Base-by-base conservation (phyloP, 1,140 invertebrate species). In the Drosophila biarmipes region DNA sequence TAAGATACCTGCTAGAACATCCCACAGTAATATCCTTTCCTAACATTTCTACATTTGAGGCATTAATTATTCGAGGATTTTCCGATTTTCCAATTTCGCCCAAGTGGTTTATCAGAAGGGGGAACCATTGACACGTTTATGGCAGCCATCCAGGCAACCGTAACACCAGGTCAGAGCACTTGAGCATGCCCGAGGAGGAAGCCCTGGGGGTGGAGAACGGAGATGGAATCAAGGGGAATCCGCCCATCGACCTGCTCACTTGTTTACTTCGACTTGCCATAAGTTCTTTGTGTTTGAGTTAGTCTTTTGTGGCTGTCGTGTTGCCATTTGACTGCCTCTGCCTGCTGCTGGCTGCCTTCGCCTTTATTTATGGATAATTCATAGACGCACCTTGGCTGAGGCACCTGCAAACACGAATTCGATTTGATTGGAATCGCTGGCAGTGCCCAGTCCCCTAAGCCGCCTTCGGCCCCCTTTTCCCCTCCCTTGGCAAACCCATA, bases 301-400 rank as follows among this genome's bases (percentile, higher is more conserved):
- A 48, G 67, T 56, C 51, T 55, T 24, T 64, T 59, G 72, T 54
- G 43, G 56, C 27, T 58, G 55, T 35, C 55, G 43, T 80, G 63
- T 73, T 86, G 80, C 53, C 63, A 64, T 82, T 82, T 82, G 72
- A 66, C 79, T 82, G 56, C 52, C 52, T 81, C 59, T 59, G 62
- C 38, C 58, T 46, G 73, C 29, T 31, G 27, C 27, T 29, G 5
- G n/a, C 27, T 29, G 29, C 52, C 52, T 81, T 64, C 66, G 62
- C 38, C 58, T 46, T 76, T 77, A 73, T 85, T 85, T 85, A 76
- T 85, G 80, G 80, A 77, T 77, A 85, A 77, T 77, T 77, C 54
- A 77, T 80, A 72, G 82, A 85, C 81, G 82, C 82, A 86, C 78
- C 78, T 87, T 78, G 49, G 73, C 55, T 49, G 35, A 35, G 73